phyloP scores from a whole-genome alignment of 2,888 invertebrate genomes.

The Agrochola lychnidis region DNA sequence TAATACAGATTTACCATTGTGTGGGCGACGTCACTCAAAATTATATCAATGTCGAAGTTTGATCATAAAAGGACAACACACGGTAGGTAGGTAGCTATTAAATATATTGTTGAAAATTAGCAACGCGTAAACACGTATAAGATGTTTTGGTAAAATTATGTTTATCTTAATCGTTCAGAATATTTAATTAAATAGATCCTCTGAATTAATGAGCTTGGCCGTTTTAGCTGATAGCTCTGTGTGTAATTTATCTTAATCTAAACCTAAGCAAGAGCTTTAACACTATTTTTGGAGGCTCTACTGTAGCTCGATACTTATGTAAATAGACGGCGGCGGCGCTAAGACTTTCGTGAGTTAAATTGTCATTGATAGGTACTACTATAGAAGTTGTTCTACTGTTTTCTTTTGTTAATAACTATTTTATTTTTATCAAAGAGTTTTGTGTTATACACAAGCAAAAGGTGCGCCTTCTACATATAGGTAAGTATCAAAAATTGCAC shows the following conservation, averaged over 20 bases:
- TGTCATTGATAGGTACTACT: neutral
- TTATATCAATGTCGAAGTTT: conserved; percentile 76
- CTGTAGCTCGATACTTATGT: neutral
- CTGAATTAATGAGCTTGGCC: neutral
- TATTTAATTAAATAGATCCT: neutral
- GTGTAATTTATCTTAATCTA: conserved; percentile 23
- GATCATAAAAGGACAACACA: conserved; percentile 71
- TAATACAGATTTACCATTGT: conserved; percentile 86
- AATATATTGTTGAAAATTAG: conserved; percentile 61
- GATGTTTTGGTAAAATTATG: neutral
- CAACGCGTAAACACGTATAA: conserved; percentile 61
- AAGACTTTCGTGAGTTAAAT: neutral
- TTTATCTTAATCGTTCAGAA: conserved; percentile 6
- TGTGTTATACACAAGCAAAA: neutral
- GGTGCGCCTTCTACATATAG: conserved; percentile 44
- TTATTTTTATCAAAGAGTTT: conserved; percentile 3
- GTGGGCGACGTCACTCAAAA: conserved; percentile 87
- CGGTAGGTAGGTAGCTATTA: conserved; percentile 56
- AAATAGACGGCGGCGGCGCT: neutral
- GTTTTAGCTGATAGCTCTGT: neutral
- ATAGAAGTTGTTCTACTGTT: neutral
- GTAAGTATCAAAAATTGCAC: conserved; percentile 73
- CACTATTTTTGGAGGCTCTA: conserved; percentile 7
- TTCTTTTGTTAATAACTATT: neutral
- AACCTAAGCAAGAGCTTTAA: neutral